Evolutionary conservation across 2,113 vertebrate species (phyloP), one percentile per base, ranked within the genome.

Genomic region (Mionectes macconnelli): DNA sequence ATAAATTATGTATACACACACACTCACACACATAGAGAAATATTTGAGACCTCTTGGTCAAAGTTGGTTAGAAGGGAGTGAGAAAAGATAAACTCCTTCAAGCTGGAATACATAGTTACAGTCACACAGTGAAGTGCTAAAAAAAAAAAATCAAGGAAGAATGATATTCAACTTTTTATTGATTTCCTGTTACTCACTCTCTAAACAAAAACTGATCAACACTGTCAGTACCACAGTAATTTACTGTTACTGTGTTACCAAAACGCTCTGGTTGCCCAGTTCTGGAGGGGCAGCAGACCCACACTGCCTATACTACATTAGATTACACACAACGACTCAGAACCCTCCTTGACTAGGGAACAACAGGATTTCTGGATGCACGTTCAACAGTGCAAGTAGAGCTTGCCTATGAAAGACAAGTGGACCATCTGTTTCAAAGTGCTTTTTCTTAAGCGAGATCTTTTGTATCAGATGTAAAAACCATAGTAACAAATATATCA

Each of bases 251-350:
- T 15, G 25, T 31, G 23, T 56, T 62, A 62, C 52, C 59, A 6
- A 49, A 50, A 35, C 35, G 9, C 52, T 37, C 35, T 63, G 42
- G 4, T 39, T 53, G 47, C n/a, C 37, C 33, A 28, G 13, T 31
- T 39, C 30, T 42, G 40, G 13, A 77, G 21, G n/a, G 44, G 42
- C 31, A 68, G n/a, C 53, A 49, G 84, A 57, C 22, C 49, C 14
- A 15, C 5, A 44, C 49, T 14, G 39, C 20, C 24, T 39, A 1
- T 0, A 0, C 40, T 42, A 31, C 6, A 15, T 4, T 66, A 53
- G 40, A 70, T 69, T 40, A 62, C 16, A 14, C 8, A 1, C 14
- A 42, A 63, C 3, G 33, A 22, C 7, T 16, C n/a, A 55, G 13
- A 55, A 23, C 18, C 16, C 27, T 77, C 74, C 33, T 7, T 12